Conservation (phyloP, 2,113 vertebrate genomes). For the Spea multiplicata region DNA sequence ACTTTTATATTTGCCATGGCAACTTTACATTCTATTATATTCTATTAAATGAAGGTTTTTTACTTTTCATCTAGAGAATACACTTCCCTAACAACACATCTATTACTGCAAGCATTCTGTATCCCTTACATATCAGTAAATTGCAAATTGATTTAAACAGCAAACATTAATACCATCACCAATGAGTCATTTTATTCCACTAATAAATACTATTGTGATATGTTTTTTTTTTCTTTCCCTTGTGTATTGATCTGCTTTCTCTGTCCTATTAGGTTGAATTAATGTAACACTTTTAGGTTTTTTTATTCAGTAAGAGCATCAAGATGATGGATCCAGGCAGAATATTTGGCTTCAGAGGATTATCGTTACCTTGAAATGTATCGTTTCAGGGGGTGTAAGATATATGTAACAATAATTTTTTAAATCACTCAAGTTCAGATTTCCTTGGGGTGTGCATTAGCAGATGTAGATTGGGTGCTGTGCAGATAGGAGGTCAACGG, state of each 20-base stretch:
- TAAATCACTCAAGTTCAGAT: neutral
- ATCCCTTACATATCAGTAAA: too few species aligned
- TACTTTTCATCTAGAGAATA: too few species aligned
- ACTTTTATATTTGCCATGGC: too few species aligned
- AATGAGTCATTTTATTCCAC: conserved; percentile 33
- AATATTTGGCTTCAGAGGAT: conserved; percentile 30
- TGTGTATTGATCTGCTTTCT: conserved; percentile 31
- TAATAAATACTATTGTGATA: conserved; percentile 21
- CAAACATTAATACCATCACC: neutral
- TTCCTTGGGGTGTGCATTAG: neutral
- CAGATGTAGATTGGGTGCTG: neutral
- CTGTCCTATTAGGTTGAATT: conserved; percentile 41
- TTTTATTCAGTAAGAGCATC: conserved; percentile 22
- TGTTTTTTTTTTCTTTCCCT: conserved; percentile 19
- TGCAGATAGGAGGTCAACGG: too few species aligned
- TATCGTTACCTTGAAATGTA: neutral
- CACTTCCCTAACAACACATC: too few species aligned
- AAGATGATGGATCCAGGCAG: conserved; percentile 10
- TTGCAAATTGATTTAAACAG: neutral
- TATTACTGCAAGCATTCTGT: too few species aligned
- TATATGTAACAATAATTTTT: neutral
- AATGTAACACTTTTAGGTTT: conserved; percentile 15
- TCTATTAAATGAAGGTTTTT: too few species aligned
- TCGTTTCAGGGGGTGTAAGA: neutral
- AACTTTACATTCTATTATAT: too few species aligned